Evolutionary conservation across 2,113 vertebrate species (phyloP).

Genomic region (Micronisus gabar): DNA sequence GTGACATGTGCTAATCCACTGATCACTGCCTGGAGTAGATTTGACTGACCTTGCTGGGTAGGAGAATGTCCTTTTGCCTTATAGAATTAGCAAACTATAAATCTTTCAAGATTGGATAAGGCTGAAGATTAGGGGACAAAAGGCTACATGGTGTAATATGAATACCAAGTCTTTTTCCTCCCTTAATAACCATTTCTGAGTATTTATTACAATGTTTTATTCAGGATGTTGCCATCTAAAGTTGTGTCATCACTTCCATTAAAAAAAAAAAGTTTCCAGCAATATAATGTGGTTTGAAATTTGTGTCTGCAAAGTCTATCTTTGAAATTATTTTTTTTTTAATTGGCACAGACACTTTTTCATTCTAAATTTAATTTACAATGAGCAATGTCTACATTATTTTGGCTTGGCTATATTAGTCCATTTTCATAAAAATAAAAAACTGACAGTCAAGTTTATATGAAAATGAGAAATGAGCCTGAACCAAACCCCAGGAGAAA

Average conservation of each 20-base stretch:
- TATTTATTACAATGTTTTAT: slow-evolving; percentile 8
- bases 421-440: slow-evolving; percentile 8
- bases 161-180: background rate
- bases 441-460: background rate
- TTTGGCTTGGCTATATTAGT: slow-evolving; percentile 31
- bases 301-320: background rate
- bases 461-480: slow-evolving; percentile 26
- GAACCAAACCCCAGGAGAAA: background rate
- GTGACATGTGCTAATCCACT: slow-evolving; percentile 22
- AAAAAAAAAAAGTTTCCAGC: background rate
- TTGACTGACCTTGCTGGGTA: slow-evolving; percentile 4
- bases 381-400: slow-evolving; percentile 28
- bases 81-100: slow-evolving; percentile 44
- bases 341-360: slow-evolving; percentile 1
- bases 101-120: slow-evolving; percentile 42
- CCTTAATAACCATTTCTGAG: background rate
- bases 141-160: background rate
- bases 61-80: background rate
- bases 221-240: slow-evolving; percentile 37
- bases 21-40: background rate
- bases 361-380: slow-evolving; percentile 53
- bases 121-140: slow-evolving; percentile 16
- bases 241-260: slow-evolving; percentile 9
- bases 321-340: slow-evolving; percentile 1
- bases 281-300: slow-evolving; percentile 1